A percentile compares a stretch with the other conserved stretches of the same genome.
These are phyloP conservation scores for Ochotona princeps DNA, from an alignment of 2,113 vertebrate genomes.

Conservation along the genomic window DNA sequence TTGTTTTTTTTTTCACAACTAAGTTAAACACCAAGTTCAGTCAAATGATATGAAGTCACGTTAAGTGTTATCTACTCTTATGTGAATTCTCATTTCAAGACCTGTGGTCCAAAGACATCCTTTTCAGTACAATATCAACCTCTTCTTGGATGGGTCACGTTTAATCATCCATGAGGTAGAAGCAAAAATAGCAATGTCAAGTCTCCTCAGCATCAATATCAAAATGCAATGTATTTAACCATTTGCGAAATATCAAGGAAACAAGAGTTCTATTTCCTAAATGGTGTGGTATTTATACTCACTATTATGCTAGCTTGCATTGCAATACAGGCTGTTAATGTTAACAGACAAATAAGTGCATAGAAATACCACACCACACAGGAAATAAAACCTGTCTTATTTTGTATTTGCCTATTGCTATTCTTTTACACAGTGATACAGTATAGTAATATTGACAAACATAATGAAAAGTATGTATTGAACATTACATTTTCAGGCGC, in stretches of 20 bases:
- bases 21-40: neutral
- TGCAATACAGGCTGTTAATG: no score
- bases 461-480: neutral
- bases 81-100: neutral
- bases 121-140: neutral
- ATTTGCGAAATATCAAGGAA: neutral
- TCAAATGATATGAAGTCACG: conserved; percentile 21
- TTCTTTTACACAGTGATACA: neutral
- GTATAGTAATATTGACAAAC: neutral
- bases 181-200: neutral
- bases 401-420: neutral
- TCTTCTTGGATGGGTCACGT: conserved; percentile 9
- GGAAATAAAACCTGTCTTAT: no score
- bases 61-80: neutral
- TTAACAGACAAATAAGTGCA: no score
- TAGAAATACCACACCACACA: no score
- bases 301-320: no score
- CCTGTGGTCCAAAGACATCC: neutral
- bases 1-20: conserved; percentile 24
- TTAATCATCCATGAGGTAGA: conserved; percentile 40
- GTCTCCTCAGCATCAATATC: neutral
- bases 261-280: neutral
- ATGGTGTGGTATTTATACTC: no score
- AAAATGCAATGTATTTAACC: conserved; percentile 30
- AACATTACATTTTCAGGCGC: neutral